Evolutionary conservation across 2,888 invertebrate species (phyloP), one percentile per base, ranked within the genome.

Genomic region (Blastobasis adustella): DNA sequence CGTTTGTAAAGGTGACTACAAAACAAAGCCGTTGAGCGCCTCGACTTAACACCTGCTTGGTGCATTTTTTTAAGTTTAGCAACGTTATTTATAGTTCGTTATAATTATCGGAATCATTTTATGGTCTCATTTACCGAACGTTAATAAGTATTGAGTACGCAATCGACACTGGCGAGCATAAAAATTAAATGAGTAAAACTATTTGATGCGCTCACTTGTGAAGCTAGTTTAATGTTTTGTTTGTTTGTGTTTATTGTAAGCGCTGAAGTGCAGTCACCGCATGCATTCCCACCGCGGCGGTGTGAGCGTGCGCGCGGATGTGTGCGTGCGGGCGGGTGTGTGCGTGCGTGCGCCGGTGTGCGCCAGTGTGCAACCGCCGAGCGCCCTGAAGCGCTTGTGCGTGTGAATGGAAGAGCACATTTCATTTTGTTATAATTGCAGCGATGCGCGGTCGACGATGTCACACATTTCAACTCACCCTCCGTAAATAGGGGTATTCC

Each of bases 261-360:
- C 81, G 83, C 74, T 82, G 79, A 83, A 87, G 87, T 88, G 87
- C 87, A 87, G 86, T 87, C 87, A 87, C 86, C 86, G 87, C 86
- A 76, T 84, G 86, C 87, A 86, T 87, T 87, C 85, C 79, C 85
- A 78, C 61, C 68, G 72, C 63, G 59, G 56, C 69, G 50, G 60
- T 58, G 82, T 84, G 82, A 82, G 82, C 67, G 82, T 75, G 71
- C 53, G 55, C 46, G 44, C 51, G 54, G 61, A 60, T 61, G 60
- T 55, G 60, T 39, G 45, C 10, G 70, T 68, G 79, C 76, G 79
- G 69, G 76, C 69, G 71, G 54, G 53, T 54, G 52, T 53, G 58
- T 58, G 61, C 48, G 84, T 77, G 84, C 66, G 85, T 79, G 78
- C 60, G 61, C 54, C 62, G 61, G 54, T 47, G 53, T 67, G 60